Evolutionary conservation across 2,797 vertebrate species (phyloP), one percentile per base, ranked within the genome.

Genomic region (Pteronotus mesoamericanus): DNA sequence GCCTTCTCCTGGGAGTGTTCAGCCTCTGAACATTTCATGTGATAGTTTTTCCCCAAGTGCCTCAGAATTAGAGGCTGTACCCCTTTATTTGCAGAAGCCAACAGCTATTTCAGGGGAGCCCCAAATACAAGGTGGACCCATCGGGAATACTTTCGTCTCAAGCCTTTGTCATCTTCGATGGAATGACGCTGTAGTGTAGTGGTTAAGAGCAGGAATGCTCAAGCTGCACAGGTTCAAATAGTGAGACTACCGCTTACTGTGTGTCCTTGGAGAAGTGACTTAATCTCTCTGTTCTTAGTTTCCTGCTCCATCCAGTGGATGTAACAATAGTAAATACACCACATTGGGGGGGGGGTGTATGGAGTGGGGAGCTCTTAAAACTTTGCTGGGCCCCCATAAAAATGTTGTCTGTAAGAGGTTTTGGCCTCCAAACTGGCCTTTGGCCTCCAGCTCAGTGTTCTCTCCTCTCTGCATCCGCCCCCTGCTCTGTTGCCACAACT

Each of bases 261-360:
- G 59, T 32, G n/a, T 10, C 78, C n/a, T 66, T 61, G 2, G 37
- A 37, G 55, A 86, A 94, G 79, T 64, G 51, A 82, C 79, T 93
- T 89, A 18, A 21, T 10, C 59, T 93, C 79, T 95, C 94, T 96
- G 85, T 66, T 85, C 86, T 68, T 61, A 44, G 44, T 57, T 86
- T 42, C 57, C 71, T 95, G 15, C 66, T 84, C 39, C 78, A 84
- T 39, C n/a, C 72, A 64, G 69, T 80, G 77, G 80, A 85, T 29
- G 39, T 77, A 72, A 64, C 53, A 57, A 46, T 46, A 32, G 29
- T 51, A 22, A 37, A 53, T 21, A 44, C 6, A 69, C 48, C 11
- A 18, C 55, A 46, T 80, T 55, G 42, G 37, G n/a, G n/a, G n/a
- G n/a, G n/a, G n/a, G n/a, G n/a, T n/a, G n/a, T n/a, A n/a, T n/a